These are phyloP conservation scores for Pollenia labialis DNA, from an alignment of 2,888 invertebrate species.

Conservation along the genomic window DNA sequence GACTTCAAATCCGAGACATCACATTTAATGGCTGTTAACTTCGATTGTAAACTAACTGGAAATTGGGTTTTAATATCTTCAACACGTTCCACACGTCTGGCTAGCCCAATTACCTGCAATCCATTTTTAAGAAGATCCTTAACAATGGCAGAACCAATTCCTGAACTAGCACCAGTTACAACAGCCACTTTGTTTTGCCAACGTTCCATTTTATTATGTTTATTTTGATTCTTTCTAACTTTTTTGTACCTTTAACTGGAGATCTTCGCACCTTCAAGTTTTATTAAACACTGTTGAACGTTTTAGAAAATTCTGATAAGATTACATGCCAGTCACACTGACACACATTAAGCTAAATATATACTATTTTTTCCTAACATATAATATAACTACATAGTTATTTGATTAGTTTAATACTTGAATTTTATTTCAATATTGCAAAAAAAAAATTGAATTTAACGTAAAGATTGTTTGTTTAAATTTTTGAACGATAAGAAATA, in stretches of 20 bases:
- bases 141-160: constrained; percentile 85
- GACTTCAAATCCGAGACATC: constrained; percentile 85
- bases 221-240: not conserved
- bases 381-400: too few species aligned
- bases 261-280: constrained; percentile 6
- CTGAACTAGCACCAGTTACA: constrained; percentile 87
- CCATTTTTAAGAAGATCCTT: constrained; percentile 84
- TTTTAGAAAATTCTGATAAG: constrained; percentile 8
- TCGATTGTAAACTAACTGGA: constrained; percentile 74
- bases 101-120: constrained; percentile 85
- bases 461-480: too few species aligned
- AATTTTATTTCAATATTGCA: too few species aligned
- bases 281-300: constrained; percentile 4
- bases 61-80: constrained; percentile 73
- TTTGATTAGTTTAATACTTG: too few species aligned
- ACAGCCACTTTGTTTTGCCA: constrained; percentile 87
- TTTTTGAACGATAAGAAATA: too few species aligned
- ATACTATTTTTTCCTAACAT: not conserved
- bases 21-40: constrained; percentile 83
- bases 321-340: constrained; percentile 21
- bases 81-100: constrained; percentile 80
- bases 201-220: constrained; percentile 83
- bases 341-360: not conserved
- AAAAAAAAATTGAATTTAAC: too few species aligned
- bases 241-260: too few species aligned